A percentile compares a stretch with the other conserved stretches of the same genome.
These are phyloP conservation scores for Paramormyrops hopkinsi DNA, from an alignment of 2,797 vertebrate species.

Conservation along the genomic window DNA sequence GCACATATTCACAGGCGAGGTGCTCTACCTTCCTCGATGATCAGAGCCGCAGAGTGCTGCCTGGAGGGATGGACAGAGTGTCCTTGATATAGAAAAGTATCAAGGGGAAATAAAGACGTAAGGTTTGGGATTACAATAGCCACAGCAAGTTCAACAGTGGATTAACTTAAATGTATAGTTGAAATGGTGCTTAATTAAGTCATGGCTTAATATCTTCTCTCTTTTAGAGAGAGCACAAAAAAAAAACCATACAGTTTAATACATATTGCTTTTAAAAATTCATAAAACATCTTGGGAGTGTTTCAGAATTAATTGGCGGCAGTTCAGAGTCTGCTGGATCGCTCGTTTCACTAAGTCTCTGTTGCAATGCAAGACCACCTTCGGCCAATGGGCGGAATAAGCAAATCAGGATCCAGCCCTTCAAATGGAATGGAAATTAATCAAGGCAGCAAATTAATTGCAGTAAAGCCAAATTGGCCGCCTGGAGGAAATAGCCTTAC, in stretches of 20 bases:
- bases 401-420: neutral
- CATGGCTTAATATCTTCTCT: neutral
- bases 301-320: neutral
- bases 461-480: neutral
- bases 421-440: neutral
- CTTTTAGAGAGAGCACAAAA: neutral
- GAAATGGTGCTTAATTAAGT: constrained; percentile 6
- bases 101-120: neutral
- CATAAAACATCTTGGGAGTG: neutral
- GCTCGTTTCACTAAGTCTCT: neutral
- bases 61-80: neutral
- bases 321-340: neutral
- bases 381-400: neutral
- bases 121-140: neutral
- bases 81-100: neutral
- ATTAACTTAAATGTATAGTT: constrained; percentile 1
- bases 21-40: neutral
- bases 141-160: neutral
- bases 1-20: neutral
- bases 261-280: neutral
- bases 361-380: neutral
- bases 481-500: neutral
- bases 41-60: neutral
- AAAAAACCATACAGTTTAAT: neutral
- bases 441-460: constrained; percentile 1